Evolutionary conservation across 2,113 vertebrate genomes (phyloP).

Genomic region (Circaetus gallicus): DNA sequence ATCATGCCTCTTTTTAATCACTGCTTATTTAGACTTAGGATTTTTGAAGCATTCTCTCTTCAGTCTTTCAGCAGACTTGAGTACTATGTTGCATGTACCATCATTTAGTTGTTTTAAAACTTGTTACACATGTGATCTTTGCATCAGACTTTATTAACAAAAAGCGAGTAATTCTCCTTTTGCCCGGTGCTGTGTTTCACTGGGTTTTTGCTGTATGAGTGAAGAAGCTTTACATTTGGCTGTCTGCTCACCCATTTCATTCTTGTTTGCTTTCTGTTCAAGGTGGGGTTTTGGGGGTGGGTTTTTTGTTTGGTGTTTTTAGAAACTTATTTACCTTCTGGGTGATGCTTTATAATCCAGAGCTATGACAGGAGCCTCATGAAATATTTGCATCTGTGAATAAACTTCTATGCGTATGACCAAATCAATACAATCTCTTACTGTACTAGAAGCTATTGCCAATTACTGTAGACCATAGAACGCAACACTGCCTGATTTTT

Average conservation of each 20-base stretch:
- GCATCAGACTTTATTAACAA: neutral
- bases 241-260: neutral
- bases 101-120: neutral
- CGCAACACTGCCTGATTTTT: neutral
- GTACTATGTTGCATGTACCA: neutral
- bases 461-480: neutral
- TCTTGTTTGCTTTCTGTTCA: neutral
- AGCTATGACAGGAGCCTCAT: neutral
- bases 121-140: neutral
- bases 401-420: neutral
- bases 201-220: neutral
- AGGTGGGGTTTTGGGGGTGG: rapidly evolving
- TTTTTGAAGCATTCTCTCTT: neutral
- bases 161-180: neutral
- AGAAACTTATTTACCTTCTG: neutral
- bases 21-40: neutral
- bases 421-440: neutral
- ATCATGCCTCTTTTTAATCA: neutral
- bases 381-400: neutral
- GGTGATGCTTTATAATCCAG: neutral
- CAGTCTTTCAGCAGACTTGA: neutral
- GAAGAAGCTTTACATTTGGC: neutral
- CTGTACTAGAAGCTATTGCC: neutral
- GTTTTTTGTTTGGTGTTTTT: neutral
- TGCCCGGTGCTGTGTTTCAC: neutral